Base-by-base conservation (phyloP, 1,140 invertebrate species). In the Phortica variegata region DNA sequence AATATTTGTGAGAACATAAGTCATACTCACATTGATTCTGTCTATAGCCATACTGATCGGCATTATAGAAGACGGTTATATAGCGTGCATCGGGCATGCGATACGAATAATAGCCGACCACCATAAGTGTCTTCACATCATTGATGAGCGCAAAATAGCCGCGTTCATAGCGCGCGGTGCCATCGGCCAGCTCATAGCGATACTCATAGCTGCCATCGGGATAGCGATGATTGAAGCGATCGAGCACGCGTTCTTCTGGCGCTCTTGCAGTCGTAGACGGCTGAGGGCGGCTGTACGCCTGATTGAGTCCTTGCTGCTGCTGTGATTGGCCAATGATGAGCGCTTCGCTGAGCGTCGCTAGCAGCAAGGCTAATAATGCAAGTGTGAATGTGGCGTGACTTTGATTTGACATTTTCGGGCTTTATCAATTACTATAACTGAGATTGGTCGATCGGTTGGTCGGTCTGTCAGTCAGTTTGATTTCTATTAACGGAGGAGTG, bases 151-250 rank as follows among this genome's bases (percentile, higher is more conserved):
- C 59, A n/a, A 74, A 74, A 16, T 74, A 74, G 12, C 71, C 71
- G 5, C 71, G 61, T 37, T 74, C 71, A 19, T 74, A 74, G 5
- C 71, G 66, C 0, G 71, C 58, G 4, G 66, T 65, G 9, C 71
- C 71, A 21, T 74, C 71, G 26, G 59, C 57, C 47, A 71, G 31
- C 18, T 74, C 71, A 23, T 63, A 74, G 2, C 71, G 61, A 37
- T 65, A 73, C 47, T 73, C 70, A 52, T 73, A 73, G 20, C 70
- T 73, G 6, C 70, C 70, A 32, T 73, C 70, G 21, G 70, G 70
- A 54, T 65, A 73, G 47, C 63, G 71, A 49, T 71, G 60, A 54
- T 73, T 60, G 52, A 65, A 74, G 8, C 58, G 56, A 49, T 71
- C 66, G 34, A 74, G 13, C 1, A 69, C 47, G 2, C 57, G 56